phyloP scores from a whole-genome alignment of 2,888 invertebrate species.

The Eretmocerus hayati region DNA sequence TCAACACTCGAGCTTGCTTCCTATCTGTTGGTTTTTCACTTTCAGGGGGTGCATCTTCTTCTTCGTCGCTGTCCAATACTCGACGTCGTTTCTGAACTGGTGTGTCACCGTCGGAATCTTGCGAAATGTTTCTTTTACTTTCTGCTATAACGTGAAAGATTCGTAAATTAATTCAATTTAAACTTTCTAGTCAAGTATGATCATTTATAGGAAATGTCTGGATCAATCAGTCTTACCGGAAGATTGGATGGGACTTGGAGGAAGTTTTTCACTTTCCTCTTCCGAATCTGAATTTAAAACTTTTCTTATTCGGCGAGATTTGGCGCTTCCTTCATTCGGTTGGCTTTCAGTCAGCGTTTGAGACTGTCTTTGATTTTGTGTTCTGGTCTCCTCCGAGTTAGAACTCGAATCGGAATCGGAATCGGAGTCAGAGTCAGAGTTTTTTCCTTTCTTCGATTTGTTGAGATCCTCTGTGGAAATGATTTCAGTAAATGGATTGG shows the following conservation, averaged over 20 bases:
- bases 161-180: background rate
- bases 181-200: too few relatives aligned
- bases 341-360: background rate
- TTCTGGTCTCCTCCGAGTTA: slow-evolving; percentile 2
- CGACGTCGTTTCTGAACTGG: slow-evolving; percentile 37
- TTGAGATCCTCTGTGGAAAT: too few relatives aligned
- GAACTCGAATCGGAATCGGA: slow-evolving; percentile 13
- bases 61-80: slow-evolving; percentile 39
- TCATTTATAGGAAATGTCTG: background rate
- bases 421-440: too few relatives aligned
- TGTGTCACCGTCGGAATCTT: slow-evolving; percentile 32
- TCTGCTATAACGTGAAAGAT: slow-evolving; percentile 24
- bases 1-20: slow-evolving; percentile 28
- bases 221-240: background rate
- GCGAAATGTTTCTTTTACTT: slow-evolving; percentile 31
- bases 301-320: slow-evolving; percentile 13
- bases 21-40: slow-evolving; percentile 19
- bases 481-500: too few relatives aligned
- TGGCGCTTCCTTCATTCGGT: slow-evolving; percentile 7
- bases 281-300: slow-evolving; percentile 18
- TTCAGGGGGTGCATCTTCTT: slow-evolving; percentile 23
- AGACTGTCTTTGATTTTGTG: too few relatives aligned
- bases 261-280: slow-evolving; percentile 15
- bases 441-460: too few relatives aligned
- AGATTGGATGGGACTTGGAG: background rate